phyloP scores from a whole-genome alignment of 2,797 vertebrate species.

The Phoxinus dragarum region DNA sequence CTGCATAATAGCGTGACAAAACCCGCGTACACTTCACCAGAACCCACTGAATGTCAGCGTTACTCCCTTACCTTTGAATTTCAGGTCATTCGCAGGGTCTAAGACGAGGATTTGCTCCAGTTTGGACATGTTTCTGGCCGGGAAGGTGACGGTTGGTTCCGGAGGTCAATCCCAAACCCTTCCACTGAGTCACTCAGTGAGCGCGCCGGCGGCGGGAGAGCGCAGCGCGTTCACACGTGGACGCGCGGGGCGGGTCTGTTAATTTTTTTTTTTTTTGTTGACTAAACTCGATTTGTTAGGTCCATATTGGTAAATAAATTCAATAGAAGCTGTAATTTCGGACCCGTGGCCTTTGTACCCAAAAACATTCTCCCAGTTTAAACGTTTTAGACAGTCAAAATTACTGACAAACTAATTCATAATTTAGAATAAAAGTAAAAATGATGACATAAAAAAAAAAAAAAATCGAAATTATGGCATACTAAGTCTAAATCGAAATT shows the following conservation, averaged over 20 bases:
- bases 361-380: neutral
- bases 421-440: neutral
- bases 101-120: conserved; percentile 89
- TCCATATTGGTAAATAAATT: conserved; percentile 12
- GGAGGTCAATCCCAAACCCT: conserved; percentile 61
- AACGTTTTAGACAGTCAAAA: neutral
- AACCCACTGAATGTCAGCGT: neutral
- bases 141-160: conserved; percentile 65
- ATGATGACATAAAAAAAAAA: neutral
- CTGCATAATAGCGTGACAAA: conserved; percentile 65
- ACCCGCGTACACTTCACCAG: neutral
- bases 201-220: conserved; percentile 7
- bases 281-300: neutral
- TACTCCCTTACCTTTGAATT: conserved; percentile 89
- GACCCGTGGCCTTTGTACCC: neutral
- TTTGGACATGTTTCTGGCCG: conserved; percentile 84
- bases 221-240: neutral
- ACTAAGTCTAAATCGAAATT: neutral
- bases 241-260: neutral
- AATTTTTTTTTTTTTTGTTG: neutral
- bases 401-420: neutral
- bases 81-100: conserved; percentile 93
- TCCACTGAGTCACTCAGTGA: conserved; percentile 68
- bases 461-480: no score
- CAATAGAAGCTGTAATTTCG: neutral